phyloP scores from a whole-genome alignment of 2,797 vertebrate genomes.

The Trichosurus vulpecula region DNA sequence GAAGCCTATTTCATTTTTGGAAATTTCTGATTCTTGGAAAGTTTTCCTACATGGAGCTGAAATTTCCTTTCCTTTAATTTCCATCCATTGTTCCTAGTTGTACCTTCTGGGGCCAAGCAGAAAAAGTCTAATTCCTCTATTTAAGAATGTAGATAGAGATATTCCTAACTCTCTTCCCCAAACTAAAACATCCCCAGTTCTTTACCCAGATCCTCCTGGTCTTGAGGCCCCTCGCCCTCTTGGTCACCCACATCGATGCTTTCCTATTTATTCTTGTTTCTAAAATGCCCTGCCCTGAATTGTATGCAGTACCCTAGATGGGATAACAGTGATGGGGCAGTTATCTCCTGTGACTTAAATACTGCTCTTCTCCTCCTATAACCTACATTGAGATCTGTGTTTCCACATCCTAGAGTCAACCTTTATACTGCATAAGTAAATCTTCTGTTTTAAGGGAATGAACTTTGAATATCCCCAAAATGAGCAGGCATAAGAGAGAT shows the following conservation, averaged over 20 bases:
- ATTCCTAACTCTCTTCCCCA: background rate
- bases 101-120: background rate
- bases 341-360: no score
- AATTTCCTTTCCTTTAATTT: no score
- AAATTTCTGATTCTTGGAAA: no score
- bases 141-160: background rate
- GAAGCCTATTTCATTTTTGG: no score
- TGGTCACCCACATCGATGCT: background rate
- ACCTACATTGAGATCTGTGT: background rate
- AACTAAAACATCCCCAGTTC: no score
- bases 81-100: background rate
- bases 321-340: no score
- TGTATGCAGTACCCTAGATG: no score
- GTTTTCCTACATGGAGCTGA: no score
- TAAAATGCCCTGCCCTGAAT: background rate
- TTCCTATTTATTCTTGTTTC: background rate
- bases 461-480: background rate
- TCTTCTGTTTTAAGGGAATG: accelerated
- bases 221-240: background rate
- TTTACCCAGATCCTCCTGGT: background rate
- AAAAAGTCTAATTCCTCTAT: background rate
- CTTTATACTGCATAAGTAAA: no score
- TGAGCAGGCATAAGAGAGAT: accelerated
- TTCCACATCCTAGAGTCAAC: background rate
- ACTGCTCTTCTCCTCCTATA: background rate